phyloP scores from a whole-genome alignment of 1,140 invertebrate species.

The Cydia splendana region DNA sequence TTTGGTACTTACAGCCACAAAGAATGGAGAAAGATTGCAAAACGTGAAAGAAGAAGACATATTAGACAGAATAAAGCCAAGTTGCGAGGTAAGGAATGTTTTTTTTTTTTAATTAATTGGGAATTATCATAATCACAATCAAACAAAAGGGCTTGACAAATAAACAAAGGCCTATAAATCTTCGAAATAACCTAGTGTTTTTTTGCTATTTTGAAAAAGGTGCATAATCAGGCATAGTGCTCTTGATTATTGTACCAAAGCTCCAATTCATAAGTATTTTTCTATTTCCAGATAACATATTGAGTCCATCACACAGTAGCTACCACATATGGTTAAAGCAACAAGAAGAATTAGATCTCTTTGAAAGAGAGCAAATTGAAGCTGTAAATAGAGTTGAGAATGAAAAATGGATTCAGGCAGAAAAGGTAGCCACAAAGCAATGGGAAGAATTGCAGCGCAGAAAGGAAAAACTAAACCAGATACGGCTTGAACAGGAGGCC shows the following conservation, averaged over 20 bases:
- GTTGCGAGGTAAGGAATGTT: slow-evolving; percentile 49
- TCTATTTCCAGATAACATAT: neutral
- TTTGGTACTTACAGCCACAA: slow-evolving; percentile 69
- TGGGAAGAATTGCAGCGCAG: slow-evolving; percentile 79
- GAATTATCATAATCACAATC: no score
- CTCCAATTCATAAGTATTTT: neutral
- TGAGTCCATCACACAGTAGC: slow-evolving; percentile 39
- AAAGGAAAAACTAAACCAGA: slow-evolving; percentile 73
- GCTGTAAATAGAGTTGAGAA: slow-evolving; percentile 72
- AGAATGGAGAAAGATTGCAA: slow-evolving; percentile 82
- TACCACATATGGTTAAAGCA: slow-evolving; percentile 59
- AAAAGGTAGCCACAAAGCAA: slow-evolving; percentile 74
- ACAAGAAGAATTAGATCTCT: slow-evolving; percentile 63
- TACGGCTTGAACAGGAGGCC: slow-evolving; percentile 79
- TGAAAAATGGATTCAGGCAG: slow-evolving; percentile 74
- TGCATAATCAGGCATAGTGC: no score
- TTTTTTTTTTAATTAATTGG: no score
- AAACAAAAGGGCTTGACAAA: no score
- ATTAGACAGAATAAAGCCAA: slow-evolving; percentile 77
- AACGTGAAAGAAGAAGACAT: slow-evolving; percentile 81
- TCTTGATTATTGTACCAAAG: no score
- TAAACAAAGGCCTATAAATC: no score
- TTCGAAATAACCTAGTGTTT: no score
- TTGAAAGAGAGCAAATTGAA: slow-evolving; percentile 69
- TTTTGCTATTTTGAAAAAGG: no score